Evolutionary conservation across 1,140 invertebrate species (phyloP).

Genomic region (Anoplophora glabripennis): DNA sequence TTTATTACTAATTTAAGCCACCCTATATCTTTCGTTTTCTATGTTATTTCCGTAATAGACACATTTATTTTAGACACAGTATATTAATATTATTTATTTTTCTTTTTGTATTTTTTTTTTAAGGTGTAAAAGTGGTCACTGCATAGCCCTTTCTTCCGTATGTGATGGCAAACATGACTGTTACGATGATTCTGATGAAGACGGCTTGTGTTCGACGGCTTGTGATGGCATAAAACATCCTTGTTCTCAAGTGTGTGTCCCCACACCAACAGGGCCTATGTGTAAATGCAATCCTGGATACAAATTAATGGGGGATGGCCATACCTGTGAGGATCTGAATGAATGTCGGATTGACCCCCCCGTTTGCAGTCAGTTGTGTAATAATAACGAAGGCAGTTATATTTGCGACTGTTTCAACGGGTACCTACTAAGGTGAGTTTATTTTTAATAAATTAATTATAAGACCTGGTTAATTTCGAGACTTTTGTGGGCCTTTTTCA

Average conservation of each 20-base stretch:
- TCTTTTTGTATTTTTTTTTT: slow-evolving; percentile 40
- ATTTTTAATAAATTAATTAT: too few species aligned
- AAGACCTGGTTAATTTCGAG: too few species aligned
- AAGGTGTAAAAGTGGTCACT: slow-evolving; percentile 60
- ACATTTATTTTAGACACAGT: too few species aligned
- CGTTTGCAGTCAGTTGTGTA: slow-evolving; percentile 52
- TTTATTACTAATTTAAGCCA: too few species aligned
- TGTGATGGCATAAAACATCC: slow-evolving; percentile 53
- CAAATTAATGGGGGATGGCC: slow-evolving; percentile 49
- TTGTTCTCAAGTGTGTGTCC: slow-evolving; percentile 63
- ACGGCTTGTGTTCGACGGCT: slow-evolving; percentile 51
- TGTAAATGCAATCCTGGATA: slow-evolving; percentile 70
- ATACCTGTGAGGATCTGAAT: slow-evolving; percentile 64
- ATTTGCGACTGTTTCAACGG: slow-evolving; percentile 74
- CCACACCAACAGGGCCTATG: slow-evolving; percentile 64
- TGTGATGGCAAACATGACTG: slow-evolving; percentile 71
- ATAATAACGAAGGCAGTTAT: slow-evolving; percentile 46
- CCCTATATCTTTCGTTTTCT: too few species aligned
- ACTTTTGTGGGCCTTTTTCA: too few species aligned
- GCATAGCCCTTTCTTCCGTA: slow-evolving; percentile 58
- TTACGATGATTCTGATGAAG: slow-evolving; percentile 54
- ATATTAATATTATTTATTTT: too few species aligned
- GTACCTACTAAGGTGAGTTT: slow-evolving; percentile 61
- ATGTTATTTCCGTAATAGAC: too few species aligned
- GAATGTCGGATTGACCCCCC: slow-evolving; percentile 60